Percentiles rank a stretch among this genome's conserved stretches.
phyloP scores from a whole-genome alignment of 2,113 vertebrate genomes.

The Natator depressus region DNA sequence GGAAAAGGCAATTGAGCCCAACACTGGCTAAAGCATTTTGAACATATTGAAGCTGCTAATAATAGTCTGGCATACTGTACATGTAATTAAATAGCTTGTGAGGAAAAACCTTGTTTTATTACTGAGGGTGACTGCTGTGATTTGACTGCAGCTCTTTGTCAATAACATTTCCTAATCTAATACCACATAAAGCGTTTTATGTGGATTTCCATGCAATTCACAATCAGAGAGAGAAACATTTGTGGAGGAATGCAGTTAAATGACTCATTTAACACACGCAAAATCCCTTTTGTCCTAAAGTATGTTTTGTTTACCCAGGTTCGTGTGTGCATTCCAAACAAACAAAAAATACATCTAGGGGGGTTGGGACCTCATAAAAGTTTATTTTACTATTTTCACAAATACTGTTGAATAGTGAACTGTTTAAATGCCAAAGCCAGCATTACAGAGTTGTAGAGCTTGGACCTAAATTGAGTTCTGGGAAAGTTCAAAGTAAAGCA shows the following conservation, averaged over 20 bases:
- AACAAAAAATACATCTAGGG: slow-evolving; percentile 9
- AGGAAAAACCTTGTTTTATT: slow-evolving; percentile 54
- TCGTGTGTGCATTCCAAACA: slow-evolving; percentile 3
- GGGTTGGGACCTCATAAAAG: slow-evolving; percentile 53
- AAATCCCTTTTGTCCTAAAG: neutral
- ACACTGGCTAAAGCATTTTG: slow-evolving; percentile 14
- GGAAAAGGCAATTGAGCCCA: slow-evolving; percentile 19
- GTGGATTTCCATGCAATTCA: neutral
- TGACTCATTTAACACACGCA: slow-evolving; percentile 1
- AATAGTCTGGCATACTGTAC: neutral
- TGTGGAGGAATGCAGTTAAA: slow-evolving; percentile 31
- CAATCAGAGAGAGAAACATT: neutral
- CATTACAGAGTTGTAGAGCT: neutral
- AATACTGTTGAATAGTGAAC: slow-evolving; percentile 48
- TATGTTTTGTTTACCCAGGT: slow-evolving; percentile 49
- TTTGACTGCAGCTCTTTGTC: slow-evolving; percentile 55
- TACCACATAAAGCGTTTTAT: slow-evolving; percentile 32
- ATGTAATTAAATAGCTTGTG: slow-evolving; percentile 55
- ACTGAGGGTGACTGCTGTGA: slow-evolving; percentile 32
- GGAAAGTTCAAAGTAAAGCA: neutral
- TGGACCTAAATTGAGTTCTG: slow-evolving; percentile 14
- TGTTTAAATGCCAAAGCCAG: slow-evolving; percentile 10
- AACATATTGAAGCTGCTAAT: slow-evolving; percentile 50
- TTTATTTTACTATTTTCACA: slow-evolving; percentile 60
- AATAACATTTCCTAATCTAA: slow-evolving; percentile 58